A percentile compares a stretch with the other conserved stretches of the same genome.
These are phyloP conservation scores for Anoplophora glabripennis DNA, from an alignment of 1,140 invertebrate genomes.

Conservation along the genomic window DNA sequence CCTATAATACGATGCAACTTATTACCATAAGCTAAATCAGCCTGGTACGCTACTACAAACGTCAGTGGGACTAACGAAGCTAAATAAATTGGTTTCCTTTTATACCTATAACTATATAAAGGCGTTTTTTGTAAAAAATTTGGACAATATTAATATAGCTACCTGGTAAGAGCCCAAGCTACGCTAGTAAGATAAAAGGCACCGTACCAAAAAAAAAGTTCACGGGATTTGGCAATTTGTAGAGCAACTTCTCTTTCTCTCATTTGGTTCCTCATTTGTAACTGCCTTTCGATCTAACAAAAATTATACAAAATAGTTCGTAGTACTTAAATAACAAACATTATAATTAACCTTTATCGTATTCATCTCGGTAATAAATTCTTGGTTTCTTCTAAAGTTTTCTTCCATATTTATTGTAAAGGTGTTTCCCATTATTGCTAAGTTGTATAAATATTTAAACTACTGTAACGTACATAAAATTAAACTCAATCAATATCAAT, in stretches of 20 bases:
- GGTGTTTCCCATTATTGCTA: slow-evolving; percentile 36
- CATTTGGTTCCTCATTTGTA: slow-evolving; percentile 78
- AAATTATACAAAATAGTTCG: slow-evolving; percentile 15
- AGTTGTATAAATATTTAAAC: no score
- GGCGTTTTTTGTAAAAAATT: not conserved
- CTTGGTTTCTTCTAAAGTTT: slow-evolving; percentile 65
- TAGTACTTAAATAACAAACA: not conserved
- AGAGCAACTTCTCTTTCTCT: slow-evolving; percentile 69
- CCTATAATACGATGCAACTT: slow-evolving; percentile 73
- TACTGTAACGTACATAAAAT: no score
- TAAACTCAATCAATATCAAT: no score
- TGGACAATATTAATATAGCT: slow-evolving; percentile 17
- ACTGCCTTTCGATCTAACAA: slow-evolving; percentile 65
- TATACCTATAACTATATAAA: slow-evolving; percentile 56
- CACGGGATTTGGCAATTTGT: slow-evolving; percentile 67
- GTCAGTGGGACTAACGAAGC: slow-evolving; percentile 66
- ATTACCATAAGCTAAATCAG: slow-evolving; percentile 73
- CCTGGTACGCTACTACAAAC: slow-evolving; percentile 70
- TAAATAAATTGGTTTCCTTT: slow-evolving; percentile 58
- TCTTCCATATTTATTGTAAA: slow-evolving; percentile 39
- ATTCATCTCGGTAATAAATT: slow-evolving; percentile 66
- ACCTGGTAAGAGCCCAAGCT: slow-evolving; percentile 60
- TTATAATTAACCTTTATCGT: slow-evolving; percentile 57
- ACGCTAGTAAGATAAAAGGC: slow-evolving; percentile 64
- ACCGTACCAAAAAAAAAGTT: slow-evolving; percentile 70